Evolutionary conservation across 2,888 invertebrate species (phyloP).

Genomic region (Rutpela maculata): DNA sequence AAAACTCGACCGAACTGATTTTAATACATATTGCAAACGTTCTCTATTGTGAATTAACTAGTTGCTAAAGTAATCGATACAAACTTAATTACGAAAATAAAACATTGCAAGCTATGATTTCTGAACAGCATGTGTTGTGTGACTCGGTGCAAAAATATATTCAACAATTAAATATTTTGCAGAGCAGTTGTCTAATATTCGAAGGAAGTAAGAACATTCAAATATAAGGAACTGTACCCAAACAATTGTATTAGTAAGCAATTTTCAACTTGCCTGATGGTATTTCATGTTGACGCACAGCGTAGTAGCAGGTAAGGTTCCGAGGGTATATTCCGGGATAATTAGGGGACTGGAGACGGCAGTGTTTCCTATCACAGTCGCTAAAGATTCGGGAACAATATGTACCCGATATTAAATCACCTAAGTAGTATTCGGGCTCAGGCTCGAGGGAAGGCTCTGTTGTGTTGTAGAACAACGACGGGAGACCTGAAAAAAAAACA

Average conservation of each 20-base stretch:
- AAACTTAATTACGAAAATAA: too few relatives aligned
- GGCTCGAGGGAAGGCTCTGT: slow-evolving; percentile 71
- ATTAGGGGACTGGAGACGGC: slow-evolving; percentile 93
- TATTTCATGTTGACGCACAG: slow-evolving; percentile 89
- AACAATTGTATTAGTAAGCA: too few relatives aligned
- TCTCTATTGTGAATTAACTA: too few relatives aligned
- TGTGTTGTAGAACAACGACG: slow-evolving; percentile 51
- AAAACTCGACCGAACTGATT: too few relatives aligned
- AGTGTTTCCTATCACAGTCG: slow-evolving; percentile 92
- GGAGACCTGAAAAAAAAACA: slow-evolving; percentile 57
- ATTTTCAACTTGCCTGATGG: slow-evolving; percentile 78
- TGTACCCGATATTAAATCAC: slow-evolving; percentile 92
- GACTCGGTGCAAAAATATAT: neutral
- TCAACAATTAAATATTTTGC: neutral
- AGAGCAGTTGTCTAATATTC: too few relatives aligned
- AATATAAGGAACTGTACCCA: too few relatives aligned
- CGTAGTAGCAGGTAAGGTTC: slow-evolving; percentile 95
- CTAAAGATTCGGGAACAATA: slow-evolving; percentile 95
- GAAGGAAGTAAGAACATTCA: too few relatives aligned
- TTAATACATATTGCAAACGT: too few relatives aligned
- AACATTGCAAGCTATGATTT: too few relatives aligned
- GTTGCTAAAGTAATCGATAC: too few relatives aligned
- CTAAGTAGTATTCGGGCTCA: slow-evolving; percentile 82
- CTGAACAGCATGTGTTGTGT: neutral
- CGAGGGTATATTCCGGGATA: slow-evolving; percentile 95